Base-by-base conservation (phyloP, 2,888 invertebrate species). In the Parthenolecanium corni region DNA sequence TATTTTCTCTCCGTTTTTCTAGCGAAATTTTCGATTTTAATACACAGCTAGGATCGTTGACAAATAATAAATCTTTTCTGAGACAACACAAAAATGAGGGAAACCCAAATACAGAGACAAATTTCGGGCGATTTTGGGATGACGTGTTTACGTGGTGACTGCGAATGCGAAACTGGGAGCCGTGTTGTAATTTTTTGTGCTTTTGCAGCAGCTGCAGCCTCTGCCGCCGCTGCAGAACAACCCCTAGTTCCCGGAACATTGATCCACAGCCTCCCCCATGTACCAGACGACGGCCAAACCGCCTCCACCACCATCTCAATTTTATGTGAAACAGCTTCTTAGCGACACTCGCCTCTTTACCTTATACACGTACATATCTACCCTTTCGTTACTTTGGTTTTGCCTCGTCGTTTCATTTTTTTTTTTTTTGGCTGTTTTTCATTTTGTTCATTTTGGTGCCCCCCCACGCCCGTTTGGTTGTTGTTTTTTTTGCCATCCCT, bases 321-420 rank as follows among this genome's bases (percentile, higher is more conserved):
- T 57, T 49, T 61, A 51, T 61, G 61, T 51, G 51, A 61, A 61
- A 61, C 61, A 61, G 47, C 61, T 61, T 61, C 51, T 61, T 61
- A 61, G 61, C 40, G 61, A 61, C 61, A 61, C 61, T 61, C 36
- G 61, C 51, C 49, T 61, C 36, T 31, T 31, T 31, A 31, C 31
- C 31, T 9, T 31, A n/a, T n/a, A n/a, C n/a, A n/a, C n/a, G n/a
- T n/a, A n/a, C n/a, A n/a, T n/a, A 16, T 42, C 44, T 18, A 14
- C 18, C 44, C 44, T 42, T 42, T 42, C 44, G 44, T 18, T 42
- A 14, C 14, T 42, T 42, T 42, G 31, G 31, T 31, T 42, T 42
- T 42, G 44, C 44, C 44, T 42, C 18, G 14, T 14, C 44, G n/a
- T 42, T 42, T 5, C 18, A 16, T 42, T 42, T 42, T 42, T 14